Evolutionary conservation across 2,113 vertebrate genomes (phyloP).

Genomic region (Ophthalmotilapia sp.): DNA sequence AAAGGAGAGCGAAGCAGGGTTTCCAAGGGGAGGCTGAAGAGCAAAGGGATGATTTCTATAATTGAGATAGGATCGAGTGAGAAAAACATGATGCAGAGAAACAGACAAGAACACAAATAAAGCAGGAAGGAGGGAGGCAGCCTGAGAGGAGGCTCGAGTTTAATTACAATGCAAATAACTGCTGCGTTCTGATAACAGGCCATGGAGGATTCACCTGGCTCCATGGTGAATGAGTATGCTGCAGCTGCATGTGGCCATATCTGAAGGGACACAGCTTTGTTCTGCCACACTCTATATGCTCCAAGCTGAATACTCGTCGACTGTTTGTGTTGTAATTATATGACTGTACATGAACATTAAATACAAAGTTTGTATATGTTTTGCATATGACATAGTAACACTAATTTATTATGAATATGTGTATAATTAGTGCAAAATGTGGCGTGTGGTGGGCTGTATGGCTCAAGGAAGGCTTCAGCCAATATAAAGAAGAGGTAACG

Average conservation of each 20-base stretch:
- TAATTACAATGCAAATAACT: slow-evolving; percentile 52
- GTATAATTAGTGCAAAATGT: not conserved
- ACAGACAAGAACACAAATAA: slow-evolving; percentile 12
- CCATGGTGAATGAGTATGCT: not conserved
- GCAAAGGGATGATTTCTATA: slow-evolving; percentile 28
- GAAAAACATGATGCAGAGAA: slow-evolving; percentile 15
- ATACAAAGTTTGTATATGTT: not conserved
- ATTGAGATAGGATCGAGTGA: slow-evolving; percentile 34
- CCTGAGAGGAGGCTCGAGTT: slow-evolving; percentile 7
- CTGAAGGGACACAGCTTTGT: not conserved
- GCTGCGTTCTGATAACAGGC: slow-evolving; percentile 26
- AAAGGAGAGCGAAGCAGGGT: not conserved
- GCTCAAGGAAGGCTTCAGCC: not conserved
- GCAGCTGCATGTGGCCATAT: not conserved
- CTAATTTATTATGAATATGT: not conserved
- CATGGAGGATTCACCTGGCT: slow-evolving; percentile 40
- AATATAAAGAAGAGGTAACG: not conserved
- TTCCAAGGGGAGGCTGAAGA: slow-evolving; percentile 20
- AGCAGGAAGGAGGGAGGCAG: not conserved
- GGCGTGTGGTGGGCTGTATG: not conserved
- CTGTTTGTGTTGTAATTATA: not conserved
- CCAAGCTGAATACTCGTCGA: not conserved
- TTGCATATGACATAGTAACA: not conserved
- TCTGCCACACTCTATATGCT: not conserved
- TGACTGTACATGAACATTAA: not conserved